These are phyloP conservation scores for Heliocidaris tuberculata DNA, from an alignment of 35 echinoderm and acorn worm species.

Conservation along the genomic window DNA sequence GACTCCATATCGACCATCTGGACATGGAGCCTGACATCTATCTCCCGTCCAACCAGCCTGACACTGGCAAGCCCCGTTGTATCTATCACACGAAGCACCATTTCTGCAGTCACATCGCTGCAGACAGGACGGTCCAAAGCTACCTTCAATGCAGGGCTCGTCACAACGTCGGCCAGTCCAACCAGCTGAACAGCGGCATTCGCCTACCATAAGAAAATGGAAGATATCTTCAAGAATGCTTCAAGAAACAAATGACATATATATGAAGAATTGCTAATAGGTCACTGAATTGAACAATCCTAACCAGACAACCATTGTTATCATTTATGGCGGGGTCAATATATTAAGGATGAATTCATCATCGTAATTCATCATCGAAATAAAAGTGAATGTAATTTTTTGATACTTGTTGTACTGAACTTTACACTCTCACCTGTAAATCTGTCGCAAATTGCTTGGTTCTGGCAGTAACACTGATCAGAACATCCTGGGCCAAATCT, in stretches of 20 bases:
- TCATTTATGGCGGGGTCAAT: not conserved
- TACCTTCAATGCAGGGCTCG: slow-evolving; percentile 26
- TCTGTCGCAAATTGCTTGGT: slow-evolving; percentile 68
- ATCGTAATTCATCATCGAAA: no score
- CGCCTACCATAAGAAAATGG: slow-evolving; percentile 42
- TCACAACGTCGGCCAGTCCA: slow-evolving; percentile 53
- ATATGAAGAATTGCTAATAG: no score
- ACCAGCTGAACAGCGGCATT: slow-evolving; percentile 58
- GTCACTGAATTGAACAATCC: no score
- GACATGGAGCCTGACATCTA: slow-evolving; percentile 60
- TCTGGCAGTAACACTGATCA: slow-evolving; percentile 68
- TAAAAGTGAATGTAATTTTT: no score
- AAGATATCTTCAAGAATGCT: not conserved
- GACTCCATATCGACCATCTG: slow-evolving; percentile 55
- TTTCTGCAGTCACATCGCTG: slow-evolving; percentile 65
- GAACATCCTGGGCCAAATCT: slow-evolving; percentile 70
- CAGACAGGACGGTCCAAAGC: slow-evolving; percentile 68
- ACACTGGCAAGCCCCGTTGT: slow-evolving; percentile 81
- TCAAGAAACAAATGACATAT: no score
- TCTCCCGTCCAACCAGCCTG: slow-evolving; percentile 67
- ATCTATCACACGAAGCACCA: slow-evolving; percentile 74
- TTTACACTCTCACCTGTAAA: slow-evolving; percentile 65
- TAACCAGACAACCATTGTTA: slow-evolving; percentile 40
- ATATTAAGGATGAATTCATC: no score
- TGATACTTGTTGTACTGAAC: no score